Evolutionary conservation across 1,140 invertebrate species (phyloP), one percentile per base, ranked within the genome.

Genomic region (Drosophila persimilis): DNA sequence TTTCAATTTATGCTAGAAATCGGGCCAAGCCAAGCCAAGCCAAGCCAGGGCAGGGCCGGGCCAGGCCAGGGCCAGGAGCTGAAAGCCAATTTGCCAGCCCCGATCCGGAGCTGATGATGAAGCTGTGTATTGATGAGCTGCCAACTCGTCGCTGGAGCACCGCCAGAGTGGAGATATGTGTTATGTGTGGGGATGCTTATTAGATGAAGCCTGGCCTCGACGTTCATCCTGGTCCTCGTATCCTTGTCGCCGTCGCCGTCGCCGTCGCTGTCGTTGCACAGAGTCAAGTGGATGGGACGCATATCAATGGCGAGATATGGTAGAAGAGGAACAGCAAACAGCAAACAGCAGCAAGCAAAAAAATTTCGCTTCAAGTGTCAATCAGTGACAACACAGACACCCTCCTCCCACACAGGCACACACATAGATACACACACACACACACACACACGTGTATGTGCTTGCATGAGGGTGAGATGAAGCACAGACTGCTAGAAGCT

Each of bases 1-100:
- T 86, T 77, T 77, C 86, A 83, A 90, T 90, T 77, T 90, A 86
- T 90, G 78, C 78, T 86, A 58, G 48, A 76, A 86, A 83, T 78
- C 81, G 81, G 56, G 43, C 43, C 47, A 15, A 50, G 41, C 29
- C 29, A 7, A 8, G 43, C 43, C 47, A 15, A 50, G 43, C 43
- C 47, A 15, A 50, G 26, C 26, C 26, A 29, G 2, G 6, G 0
- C 6, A 1, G 7, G 7, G 6, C 6, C 8, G 7, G 4, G 11
- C 35, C 31, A 56, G 5, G 11, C 35, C 31, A 56, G 63, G 48
- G 60, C 62, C 46, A 66, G 47, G 22, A 39, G 52, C 60, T 60
- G 67, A 65, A 80, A 88, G 78, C 79, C 83, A 88, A 88, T 89
- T 77, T 83, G 80, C 84, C 83, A 60, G 69, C 46, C 22, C 26